Base-by-base conservation (phyloP, 2,888 invertebrate genomes). In the Himalopsyche anomala region DNA sequence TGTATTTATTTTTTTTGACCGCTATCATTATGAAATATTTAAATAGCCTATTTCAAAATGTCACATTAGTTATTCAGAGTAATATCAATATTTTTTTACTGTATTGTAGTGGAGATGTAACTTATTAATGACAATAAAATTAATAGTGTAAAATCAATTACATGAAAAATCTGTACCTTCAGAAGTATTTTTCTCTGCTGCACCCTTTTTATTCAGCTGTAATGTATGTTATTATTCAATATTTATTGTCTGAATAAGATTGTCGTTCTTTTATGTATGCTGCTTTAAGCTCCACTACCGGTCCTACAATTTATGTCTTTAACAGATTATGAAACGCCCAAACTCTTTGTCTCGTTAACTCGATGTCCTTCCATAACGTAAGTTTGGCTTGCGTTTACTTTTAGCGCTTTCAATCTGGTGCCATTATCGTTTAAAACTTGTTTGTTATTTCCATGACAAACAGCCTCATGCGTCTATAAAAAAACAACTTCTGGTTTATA, bases 281-380 rank as follows among this genome's bases (percentile, higher is more conserved):
- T 5, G 19, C 17, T n/a, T 56, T 8, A 62, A 28, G 6, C 5
- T 19, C 19, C 8, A 19, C 28, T 19, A 62, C 62, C 19, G 62
- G 19, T 19, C 62, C 62, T 9, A 19, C 62, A 28, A 62, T 62
- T 4, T 62, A 62, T 62, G 4, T 19, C 8, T 19, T 2, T 5
- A 62, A 62, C 19, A 19, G 5, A 62, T 62, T 62, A 19, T 62
- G 19, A 62, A 62, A 62, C 19, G 62, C 11, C 19, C 62, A 19
- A 62, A 62, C 62, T 19, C 62, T 62, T 62, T 62, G 62, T 62
- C 19, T 62, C 28, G 62, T 62, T 62, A 19, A 62, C 62, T 15
- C 11, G 62, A 15, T 11, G 62, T 62, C 62, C 62, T 62, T 62
- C 62, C 62, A 19, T 28, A 62, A 62, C n/a, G 62, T 62, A 0